A percentile compares a stretch with the other conserved stretches of the same genome.
phyloP scores from a whole-genome alignment of 2,113 vertebrate genomes.

The Takifugu bimaculatus region DNA sequence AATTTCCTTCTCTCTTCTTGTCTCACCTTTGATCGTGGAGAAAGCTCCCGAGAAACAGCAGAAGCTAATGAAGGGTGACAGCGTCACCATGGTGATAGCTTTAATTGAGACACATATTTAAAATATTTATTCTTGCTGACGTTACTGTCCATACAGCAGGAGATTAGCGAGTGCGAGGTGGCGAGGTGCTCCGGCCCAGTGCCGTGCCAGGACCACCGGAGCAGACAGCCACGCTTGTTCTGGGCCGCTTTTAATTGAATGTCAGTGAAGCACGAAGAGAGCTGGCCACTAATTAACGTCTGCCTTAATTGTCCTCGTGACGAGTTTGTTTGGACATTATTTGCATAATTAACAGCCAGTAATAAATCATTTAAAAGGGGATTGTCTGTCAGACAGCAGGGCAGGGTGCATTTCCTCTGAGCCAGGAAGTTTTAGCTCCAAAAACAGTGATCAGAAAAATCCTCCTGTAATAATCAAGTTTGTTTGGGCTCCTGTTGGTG shows the following conservation, averaged over 20 bases:
- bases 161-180: constrained; percentile 45
- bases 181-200: constrained; percentile 52
- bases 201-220: constrained; percentile 50
- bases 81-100: constrained; percentile 43
- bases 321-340: constrained; percentile 99
- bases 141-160: constrained; percentile 47
- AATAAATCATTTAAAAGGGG: constrained; percentile 99
- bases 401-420: constrained; percentile 73
- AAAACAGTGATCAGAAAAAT: constrained; percentile 46
- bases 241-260: constrained; percentile 91
- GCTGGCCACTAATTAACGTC: constrained; percentile 95
- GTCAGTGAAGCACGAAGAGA: constrained; percentile 98
- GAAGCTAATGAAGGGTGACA: constrained; percentile 58
- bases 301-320: constrained; percentile 99
- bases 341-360: constrained; percentile 99
- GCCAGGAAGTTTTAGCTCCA: constrained; percentile 67
- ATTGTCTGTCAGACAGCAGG: constrained; percentile 96
- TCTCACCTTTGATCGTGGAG: no score
- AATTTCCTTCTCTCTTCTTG: no score
- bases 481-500: no score
- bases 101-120: constrained; percentile 58
- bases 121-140: constrained; percentile 58
- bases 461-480: constrained; percentile 18
- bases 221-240: constrained; percentile 66
- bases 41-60: not conserved